Evolutionary conservation across 2,113 vertebrate species (phyloP).

Genomic region (Nothocercus julius): DNA sequence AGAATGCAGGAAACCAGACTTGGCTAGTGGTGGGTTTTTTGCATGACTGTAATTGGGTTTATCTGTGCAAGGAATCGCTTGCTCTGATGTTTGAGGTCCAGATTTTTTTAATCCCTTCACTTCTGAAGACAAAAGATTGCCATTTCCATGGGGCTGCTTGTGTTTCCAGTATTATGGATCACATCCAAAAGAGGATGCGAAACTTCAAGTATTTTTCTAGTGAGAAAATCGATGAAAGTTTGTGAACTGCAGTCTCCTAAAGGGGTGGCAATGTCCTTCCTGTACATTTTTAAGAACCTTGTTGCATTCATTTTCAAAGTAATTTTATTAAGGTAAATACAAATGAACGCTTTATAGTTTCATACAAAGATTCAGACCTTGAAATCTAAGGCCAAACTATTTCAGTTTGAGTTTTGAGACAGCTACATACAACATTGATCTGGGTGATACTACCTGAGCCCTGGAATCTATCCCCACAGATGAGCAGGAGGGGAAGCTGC

Average conservation of each 20-base stretch:
- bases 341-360: background rate
- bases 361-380: background rate
- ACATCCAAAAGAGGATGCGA: background rate
- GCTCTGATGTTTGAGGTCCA: background rate
- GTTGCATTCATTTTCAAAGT: background rate
- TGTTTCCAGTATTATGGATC: background rate
- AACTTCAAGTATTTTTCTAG: background rate
- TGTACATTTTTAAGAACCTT: background rate
- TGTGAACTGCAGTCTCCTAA: background rate
- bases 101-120: background rate
- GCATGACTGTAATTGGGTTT: background rate
- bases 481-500: background rate
- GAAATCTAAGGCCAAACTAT: background rate
- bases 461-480: background rate
- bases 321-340: background rate
- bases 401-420: background rate
- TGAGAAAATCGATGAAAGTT: background rate
- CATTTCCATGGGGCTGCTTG: background rate
- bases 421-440: background rate
- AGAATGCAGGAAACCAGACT: background rate
- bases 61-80: background rate
- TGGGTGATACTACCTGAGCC: background rate
- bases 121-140: background rate
- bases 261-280: accelerated
- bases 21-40: background rate